A percentile compares a stretch with the other conserved stretches of the same genome.
Evolutionary conservation across 1,140 invertebrate genomes (phyloP).

Genomic region (Ostrea denselamellosa): DNA sequence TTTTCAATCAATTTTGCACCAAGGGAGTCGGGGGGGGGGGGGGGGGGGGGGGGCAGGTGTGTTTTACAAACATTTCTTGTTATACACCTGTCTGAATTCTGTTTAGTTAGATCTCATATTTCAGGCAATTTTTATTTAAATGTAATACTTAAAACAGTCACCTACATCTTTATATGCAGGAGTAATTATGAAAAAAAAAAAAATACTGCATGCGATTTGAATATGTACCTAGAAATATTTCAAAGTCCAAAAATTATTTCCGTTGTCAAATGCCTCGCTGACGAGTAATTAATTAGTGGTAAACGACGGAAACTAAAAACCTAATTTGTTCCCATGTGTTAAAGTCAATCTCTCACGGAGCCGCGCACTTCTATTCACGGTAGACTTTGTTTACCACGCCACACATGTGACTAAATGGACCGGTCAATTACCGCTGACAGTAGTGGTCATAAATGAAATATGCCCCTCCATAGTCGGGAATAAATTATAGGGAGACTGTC

Average conservation of each 20-base stretch:
- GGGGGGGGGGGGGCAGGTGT: too few species aligned
- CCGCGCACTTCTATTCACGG: not conserved
- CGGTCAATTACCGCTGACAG: not conserved
- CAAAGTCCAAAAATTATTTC: not conserved
- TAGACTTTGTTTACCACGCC: not conserved
- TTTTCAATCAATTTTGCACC: too few species aligned
- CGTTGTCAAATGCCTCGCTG: not conserved
- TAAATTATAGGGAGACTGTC: not conserved
- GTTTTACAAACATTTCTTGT: too few species aligned
- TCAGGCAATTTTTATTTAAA: too few species aligned
- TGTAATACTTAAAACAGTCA: too few species aligned
- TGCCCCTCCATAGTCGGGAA: not conserved
- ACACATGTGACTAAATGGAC: constrained; percentile 5
- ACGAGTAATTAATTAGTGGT: not conserved
- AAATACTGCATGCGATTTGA: too few species aligned
- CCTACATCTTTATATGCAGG: too few species aligned
- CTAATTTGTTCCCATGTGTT: constrained; percentile 23
- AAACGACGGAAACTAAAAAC: not conserved
- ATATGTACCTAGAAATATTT: not conserved
- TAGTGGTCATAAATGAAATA: constrained; percentile 22
- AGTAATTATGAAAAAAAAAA: too few species aligned
- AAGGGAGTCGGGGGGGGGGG: too few species aligned
- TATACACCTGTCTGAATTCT: too few species aligned
- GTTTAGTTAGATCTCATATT: too few species aligned
- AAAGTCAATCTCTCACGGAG: not conserved